Conservation (phyloP, 1,140 invertebrate species). For the Drosophila burlai region DNA sequence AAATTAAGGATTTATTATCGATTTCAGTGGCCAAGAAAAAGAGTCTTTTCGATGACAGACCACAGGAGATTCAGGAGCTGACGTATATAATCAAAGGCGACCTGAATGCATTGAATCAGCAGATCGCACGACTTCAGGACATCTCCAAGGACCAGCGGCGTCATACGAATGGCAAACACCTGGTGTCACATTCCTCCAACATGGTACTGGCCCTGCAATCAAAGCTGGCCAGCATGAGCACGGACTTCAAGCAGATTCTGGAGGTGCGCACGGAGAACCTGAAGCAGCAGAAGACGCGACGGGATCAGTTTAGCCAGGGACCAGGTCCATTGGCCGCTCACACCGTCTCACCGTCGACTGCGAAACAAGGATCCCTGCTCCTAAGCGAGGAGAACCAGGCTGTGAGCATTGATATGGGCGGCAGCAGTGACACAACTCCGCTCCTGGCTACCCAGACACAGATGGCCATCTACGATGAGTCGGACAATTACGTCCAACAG, state of each 20-base stretch:
- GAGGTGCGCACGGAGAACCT: constrained; percentile 97
- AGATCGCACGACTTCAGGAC: constrained; percentile 95
- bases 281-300: constrained; percentile 96
- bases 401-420: constrained; percentile 92
- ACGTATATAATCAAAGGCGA: constrained; percentile 99
- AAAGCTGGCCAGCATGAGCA: constrained; percentile 98
- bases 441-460: constrained; percentile 86
- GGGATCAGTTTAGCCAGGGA: constrained; percentile 97
- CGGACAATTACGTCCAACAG: constrained; percentile 95
- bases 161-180: constrained; percentile 90
- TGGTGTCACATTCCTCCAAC: constrained; percentile 97
- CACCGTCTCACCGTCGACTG: constrained; percentile 90
- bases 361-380: constrained; percentile 86
- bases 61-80: constrained; percentile 98
- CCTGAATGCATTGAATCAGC: constrained; percentile 96
- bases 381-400: constrained; percentile 90
- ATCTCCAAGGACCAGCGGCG: constrained; percentile 90
- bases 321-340: constrained; percentile 86
- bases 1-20: too few species aligned
- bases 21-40: constrained; percentile 97
- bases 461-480: constrained; percentile 92
- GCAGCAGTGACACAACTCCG: constrained; percentile 85
- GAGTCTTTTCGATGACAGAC: constrained; percentile 98
- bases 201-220: constrained; percentile 98
- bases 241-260: constrained; percentile 97